Percentiles rank a stretch among this genome's conserved stretches.
phyloP scores from a whole-genome alignment of 1,140 invertebrate species.

The Bombus waltoni region DNA sequence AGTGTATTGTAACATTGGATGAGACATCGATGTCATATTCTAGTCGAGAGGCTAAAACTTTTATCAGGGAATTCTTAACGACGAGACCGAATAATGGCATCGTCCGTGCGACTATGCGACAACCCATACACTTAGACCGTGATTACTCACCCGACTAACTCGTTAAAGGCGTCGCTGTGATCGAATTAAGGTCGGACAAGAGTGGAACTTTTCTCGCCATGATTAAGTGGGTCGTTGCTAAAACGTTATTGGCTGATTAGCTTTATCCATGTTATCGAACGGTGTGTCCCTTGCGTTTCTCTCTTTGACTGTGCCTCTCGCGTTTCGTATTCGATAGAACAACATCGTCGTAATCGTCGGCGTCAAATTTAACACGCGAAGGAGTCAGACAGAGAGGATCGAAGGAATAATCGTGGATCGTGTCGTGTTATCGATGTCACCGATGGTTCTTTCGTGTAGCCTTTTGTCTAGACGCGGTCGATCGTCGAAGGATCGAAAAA shows the following conservation, averaged over 20 bases:
- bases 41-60: neutral
- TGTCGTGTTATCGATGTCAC: too few species aligned
- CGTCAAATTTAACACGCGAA: too few species aligned
- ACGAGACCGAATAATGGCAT: neutral
- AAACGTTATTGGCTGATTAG: slow-evolving; percentile 58
- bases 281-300: slow-evolving; percentile 37
- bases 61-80: neutral
- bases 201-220: slow-evolving; percentile 58
- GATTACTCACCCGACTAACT: slow-evolving; percentile 56
- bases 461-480: neutral
- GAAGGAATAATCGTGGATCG: neutral
- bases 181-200: slow-evolving; percentile 64
- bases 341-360: too few species aligned
- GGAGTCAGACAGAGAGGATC: neutral
- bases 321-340: slow-evolving; percentile 30
- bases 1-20: too few species aligned
- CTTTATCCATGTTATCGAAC: slow-evolving; percentile 11
- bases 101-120: too few species aligned
- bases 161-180: slow-evolving; percentile 49
- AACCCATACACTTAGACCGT: neutral
- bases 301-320: too few species aligned
- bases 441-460: too few species aligned
- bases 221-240: slow-evolving; percentile 59
- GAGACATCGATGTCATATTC: neutral
- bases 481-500: neutral